These are phyloP conservation scores for Pseudococcus viburni DNA, from an alignment of 2,888 invertebrate species.

Conservation along the genomic window DNA sequence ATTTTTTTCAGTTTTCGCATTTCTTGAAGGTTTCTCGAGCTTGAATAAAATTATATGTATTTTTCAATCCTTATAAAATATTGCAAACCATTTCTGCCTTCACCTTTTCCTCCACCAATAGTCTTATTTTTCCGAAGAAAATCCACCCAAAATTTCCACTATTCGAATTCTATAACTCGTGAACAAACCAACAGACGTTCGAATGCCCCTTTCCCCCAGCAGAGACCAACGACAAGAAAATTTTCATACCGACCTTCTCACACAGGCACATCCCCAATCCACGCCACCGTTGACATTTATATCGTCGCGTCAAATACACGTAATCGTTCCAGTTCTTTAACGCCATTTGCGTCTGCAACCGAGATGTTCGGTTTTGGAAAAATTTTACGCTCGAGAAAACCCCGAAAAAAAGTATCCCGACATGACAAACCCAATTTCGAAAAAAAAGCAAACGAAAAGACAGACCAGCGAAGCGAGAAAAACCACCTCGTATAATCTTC, in stretches of 20 bases:
- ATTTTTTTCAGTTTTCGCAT: no score
- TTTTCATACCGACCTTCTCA: background rate
- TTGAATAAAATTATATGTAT: no score
- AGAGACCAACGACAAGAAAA: background rate
- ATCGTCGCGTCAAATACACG: background rate
- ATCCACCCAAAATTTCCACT: no score
- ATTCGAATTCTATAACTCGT: no score
- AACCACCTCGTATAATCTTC: slow-evolving; percentile 12
- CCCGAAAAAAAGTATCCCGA: background rate
- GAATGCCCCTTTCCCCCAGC: no score
- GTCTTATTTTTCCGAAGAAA: no score
- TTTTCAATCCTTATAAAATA: no score
- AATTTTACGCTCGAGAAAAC: background rate
- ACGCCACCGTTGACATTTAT: background rate
- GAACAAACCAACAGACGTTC: no score
- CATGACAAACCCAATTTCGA: background rate
- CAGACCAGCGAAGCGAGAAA: background rate
- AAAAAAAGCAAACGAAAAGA: background rate
- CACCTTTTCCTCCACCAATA: no score
- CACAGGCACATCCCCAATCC: background rate
- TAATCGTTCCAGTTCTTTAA: background rate
- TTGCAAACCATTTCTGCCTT: no score
- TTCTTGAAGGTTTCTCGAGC: no score
- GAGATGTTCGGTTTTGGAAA: background rate
- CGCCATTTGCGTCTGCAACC: background rate